These are phyloP conservation scores for Adelphocoris suturalis DNA, from an alignment of 2,888 invertebrate species.

Conservation along the genomic window DNA sequence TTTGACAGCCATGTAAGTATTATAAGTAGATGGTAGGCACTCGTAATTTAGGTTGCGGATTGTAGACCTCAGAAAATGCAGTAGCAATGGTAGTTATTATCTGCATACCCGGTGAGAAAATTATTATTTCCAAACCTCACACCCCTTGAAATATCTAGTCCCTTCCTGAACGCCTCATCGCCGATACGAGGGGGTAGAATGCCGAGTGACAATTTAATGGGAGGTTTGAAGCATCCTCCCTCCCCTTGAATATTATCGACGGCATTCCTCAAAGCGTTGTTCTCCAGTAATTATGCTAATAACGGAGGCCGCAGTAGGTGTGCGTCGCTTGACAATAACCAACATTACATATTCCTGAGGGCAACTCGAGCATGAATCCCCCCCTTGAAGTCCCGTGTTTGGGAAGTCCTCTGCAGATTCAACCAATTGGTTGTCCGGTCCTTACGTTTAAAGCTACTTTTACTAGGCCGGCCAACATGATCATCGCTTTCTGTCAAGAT, in stretches of 20 bases:
- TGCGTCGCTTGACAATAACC: conserved; percentile 64
- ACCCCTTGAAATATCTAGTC: neutral
- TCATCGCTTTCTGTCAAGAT: too few species aligned
- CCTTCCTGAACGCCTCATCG: neutral
- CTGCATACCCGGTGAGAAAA: neutral
- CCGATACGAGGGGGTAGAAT: neutral
- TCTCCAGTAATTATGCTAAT: conserved; percentile 67
- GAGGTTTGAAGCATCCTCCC: conserved; percentile 45
- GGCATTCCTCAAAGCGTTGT: conserved; percentile 61
- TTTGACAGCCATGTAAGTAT: too few species aligned
- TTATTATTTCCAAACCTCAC: neutral
- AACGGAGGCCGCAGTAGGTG: conserved; percentile 59
- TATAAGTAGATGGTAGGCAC: too few species aligned
- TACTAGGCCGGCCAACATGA: too few species aligned
- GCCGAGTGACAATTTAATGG: conserved; percentile 22
- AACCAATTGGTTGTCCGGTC: neutral
- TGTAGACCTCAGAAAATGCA: too few species aligned
- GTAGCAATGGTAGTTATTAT: too few species aligned
- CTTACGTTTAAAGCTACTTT: neutral
- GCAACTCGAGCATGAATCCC: conserved; percentile 56
- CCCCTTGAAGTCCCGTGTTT: neutral
- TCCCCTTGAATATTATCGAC: conserved; percentile 52
- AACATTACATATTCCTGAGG: conserved; percentile 59
- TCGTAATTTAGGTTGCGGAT: too few species aligned
- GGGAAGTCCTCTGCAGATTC: neutral